These are phyloP conservation scores for Andinoacara biseriatus DNA, from an alignment of 2,113 vertebrate genomes.

Conservation along the genomic window DNA sequence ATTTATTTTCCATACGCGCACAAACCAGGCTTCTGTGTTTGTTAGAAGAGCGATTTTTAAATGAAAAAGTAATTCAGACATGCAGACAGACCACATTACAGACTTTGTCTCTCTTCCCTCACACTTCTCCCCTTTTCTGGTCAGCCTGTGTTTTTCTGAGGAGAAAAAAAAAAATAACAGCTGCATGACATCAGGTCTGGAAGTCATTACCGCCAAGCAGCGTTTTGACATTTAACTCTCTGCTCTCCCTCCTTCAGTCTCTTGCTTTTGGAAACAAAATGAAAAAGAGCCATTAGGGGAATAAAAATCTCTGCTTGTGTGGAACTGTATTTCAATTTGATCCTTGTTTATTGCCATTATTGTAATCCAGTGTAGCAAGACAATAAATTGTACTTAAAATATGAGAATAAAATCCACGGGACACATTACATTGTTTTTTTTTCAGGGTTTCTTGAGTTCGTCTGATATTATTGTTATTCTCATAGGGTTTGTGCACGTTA, in stretches of 20 bases:
- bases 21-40: constrained; percentile 53
- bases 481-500: too few relatives aligned
- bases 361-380: neutral
- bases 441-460: neutral
- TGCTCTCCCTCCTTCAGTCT: constrained; percentile 27
- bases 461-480: neutral
- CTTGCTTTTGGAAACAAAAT: constrained; percentile 39
- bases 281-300: constrained; percentile 24
- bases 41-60: constrained; percentile 40
- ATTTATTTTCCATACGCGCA: constrained; percentile 42
- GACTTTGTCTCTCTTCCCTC: constrained; percentile 54
- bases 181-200: constrained; percentile 83
- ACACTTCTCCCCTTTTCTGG: constrained; percentile 61
- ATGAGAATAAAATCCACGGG: neutral
- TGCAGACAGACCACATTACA: constrained; percentile 69
- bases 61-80: constrained; percentile 67
- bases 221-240: constrained; percentile 70
- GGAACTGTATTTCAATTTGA: constrained; percentile 7
- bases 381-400: constrained; percentile 1
- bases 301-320: neutral
- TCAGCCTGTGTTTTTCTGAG: constrained; percentile 69
- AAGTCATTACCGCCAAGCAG: constrained; percentile 75
- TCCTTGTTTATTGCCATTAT: neutral
- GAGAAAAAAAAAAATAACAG: constrained; percentile 64
- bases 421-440: neutral